Conservation (phyloP, 2,888 invertebrate genomes). For the Tryphoninae sp. region DNA sequence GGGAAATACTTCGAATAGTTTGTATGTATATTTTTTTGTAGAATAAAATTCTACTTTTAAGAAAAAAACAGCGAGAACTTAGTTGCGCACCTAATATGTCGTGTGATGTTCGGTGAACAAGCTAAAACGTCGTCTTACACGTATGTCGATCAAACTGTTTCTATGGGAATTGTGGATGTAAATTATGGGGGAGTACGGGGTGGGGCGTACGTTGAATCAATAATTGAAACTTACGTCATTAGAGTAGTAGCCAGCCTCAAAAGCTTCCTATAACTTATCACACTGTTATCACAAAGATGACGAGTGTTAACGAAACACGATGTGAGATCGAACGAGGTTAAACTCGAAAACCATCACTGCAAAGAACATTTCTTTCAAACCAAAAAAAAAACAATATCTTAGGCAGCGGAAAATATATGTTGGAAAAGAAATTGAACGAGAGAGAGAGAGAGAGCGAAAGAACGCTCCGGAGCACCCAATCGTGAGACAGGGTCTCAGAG, state of each 20-base stretch:
- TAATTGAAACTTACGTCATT: constrained; percentile 52
- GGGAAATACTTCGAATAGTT: too few species aligned
- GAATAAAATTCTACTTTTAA: too few species aligned
- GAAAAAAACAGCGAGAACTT: too few species aligned
- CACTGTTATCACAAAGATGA: constrained; percentile 19
- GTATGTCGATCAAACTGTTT: not conserved
- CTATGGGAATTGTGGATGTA: not conserved
- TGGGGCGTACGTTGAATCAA: not conserved
- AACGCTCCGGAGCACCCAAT: not conserved
- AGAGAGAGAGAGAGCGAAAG: not conserved
- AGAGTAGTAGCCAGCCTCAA: constrained; percentile 16
- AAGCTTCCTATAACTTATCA: not conserved
- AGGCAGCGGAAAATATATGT: not conserved
- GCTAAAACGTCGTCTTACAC: not conserved
- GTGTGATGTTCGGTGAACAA: not conserved
- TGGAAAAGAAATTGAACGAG: too few species aligned
- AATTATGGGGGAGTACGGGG: constrained; percentile 2
- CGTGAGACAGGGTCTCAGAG: not conserved
- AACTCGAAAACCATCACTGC: not conserved
- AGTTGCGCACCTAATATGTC: too few species aligned
- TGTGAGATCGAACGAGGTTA: not conserved
- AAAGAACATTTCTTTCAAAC: not conserved
- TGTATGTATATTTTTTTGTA: too few species aligned
- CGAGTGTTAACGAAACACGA: not conserved
- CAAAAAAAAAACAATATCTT: not conserved